Percentiles rank a stretch among this genome's conserved stretches.
Evolutionary conservation across 1,140 invertebrate genomes (phyloP).

Genomic region (Musca domestica): DNA sequence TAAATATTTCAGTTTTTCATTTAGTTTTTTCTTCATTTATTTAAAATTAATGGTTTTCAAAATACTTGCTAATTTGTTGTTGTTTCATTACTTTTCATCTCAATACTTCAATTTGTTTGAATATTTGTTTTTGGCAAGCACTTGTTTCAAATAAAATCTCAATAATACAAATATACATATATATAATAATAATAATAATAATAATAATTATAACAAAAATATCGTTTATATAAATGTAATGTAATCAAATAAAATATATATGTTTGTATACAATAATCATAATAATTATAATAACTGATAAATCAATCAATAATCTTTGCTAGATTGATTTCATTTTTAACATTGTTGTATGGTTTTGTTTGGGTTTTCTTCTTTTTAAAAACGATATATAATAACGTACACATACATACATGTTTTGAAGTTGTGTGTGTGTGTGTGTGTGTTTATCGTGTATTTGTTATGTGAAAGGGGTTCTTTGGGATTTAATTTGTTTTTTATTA

Average conservation of each 20-base stretch:
- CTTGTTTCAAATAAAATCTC: slow-evolving; percentile 11
- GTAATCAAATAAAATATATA: background rate
- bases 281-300: background rate
- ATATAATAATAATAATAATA: background rate
- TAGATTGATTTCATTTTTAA: too few relatives aligned
- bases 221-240: background rate
- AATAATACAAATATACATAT: slow-evolving; percentile 4
- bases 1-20: slow-evolving; percentile 16
- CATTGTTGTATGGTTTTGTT: background rate
- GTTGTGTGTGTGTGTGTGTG: slow-evolving; percentile 3
- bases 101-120: background rate
- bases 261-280: background rate
- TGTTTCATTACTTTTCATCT: background rate
- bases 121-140: slow-evolving; percentile 9
- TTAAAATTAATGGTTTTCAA: slow-evolving; percentile 23
- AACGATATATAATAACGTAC: slow-evolving; percentile 25
- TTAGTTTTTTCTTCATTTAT: slow-evolving; percentile 15
- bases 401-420: slow-evolving; percentile 17
- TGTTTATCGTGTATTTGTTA: background rate
- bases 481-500: too few relatives aligned
- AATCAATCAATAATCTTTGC: too few relatives aligned
- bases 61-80: slow-evolving; percentile 6
- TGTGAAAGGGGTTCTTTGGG: background rate
- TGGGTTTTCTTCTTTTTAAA: background rate
- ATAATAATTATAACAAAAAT: background rate